These are phyloP conservation scores for Heliconius aoede DNA, from an alignment of 2,888 invertebrate genomes.

Conservation along the genomic window DNA sequence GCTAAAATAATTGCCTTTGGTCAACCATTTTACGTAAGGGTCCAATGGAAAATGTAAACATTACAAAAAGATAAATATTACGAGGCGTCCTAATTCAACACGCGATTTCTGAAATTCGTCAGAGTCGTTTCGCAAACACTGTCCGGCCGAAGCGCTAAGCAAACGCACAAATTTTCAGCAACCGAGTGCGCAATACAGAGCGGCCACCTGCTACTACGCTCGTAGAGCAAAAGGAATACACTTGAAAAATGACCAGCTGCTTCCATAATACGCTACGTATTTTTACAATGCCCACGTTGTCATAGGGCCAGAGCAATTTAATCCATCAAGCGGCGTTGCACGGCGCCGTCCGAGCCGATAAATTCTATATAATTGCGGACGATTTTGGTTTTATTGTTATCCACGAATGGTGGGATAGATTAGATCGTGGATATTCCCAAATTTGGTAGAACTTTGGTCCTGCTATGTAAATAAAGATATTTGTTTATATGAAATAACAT, in stretches of 20 bases:
- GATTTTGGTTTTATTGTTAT: conserved; percentile 80
- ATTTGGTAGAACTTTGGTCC: too few relatives aligned
- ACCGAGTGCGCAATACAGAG: conserved; percentile 52
- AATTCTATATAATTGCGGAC: conserved; percentile 79
- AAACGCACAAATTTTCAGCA: conserved; percentile 69
- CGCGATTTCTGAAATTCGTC: conserved; percentile 71
- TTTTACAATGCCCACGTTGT: conserved; percentile 83
- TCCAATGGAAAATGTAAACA: conserved; percentile 39
- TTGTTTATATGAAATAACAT: not conserved
- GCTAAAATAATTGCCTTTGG: conserved; percentile 34
- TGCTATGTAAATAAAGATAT: too few relatives aligned
- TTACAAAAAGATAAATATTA: conserved; percentile 53
- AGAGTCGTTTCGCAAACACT: conserved; percentile 70
- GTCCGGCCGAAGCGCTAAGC: conserved; percentile 61
- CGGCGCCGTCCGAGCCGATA: conserved; percentile 75
- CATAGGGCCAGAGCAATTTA: conserved; percentile 84
- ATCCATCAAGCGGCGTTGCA: conserved; percentile 80
- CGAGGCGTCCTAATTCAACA: conserved; percentile 74
- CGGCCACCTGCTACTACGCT: conserved; percentile 65
- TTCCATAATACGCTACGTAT: conserved; percentile 80
- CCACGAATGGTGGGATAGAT: conserved; percentile 64
- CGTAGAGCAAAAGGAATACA: conserved; percentile 81
- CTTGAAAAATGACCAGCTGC: conserved; percentile 84
- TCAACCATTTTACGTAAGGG: conserved; percentile 32
- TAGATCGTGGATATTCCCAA: conserved; percentile 55